Conservation (phyloP, 2,113 vertebrate genomes). For the Amblyopsis rosae region DNA sequence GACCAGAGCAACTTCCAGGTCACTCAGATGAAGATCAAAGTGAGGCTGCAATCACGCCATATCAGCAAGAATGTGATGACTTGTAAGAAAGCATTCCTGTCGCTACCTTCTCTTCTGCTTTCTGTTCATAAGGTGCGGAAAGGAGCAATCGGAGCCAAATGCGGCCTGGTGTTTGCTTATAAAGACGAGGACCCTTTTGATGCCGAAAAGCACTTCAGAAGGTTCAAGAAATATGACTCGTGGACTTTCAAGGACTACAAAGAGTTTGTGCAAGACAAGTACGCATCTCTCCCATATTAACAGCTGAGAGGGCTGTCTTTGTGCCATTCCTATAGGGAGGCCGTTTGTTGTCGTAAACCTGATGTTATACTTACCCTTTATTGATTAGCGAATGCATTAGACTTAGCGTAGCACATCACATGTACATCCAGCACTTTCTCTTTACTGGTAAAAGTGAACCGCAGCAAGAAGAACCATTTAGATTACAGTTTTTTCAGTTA, state of each 20-base stretch:
- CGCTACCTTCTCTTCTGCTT: background rate
- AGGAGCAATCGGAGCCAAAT: constrained; percentile 94
- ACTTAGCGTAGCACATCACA: too few relatives aligned
- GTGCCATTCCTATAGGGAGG: background rate
- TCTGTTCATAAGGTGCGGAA: constrained; percentile 83
- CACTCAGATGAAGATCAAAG: constrained; percentile 94
- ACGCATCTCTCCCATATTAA: constrained; percentile 29
- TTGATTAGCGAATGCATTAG: too few relatives aligned
- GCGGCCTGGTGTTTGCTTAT: constrained; percentile 92
- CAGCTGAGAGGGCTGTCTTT: background rate
- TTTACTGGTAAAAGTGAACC: too few relatives aligned
- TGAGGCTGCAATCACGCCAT: constrained; percentile 57
- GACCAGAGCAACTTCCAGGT: constrained; percentile 91
- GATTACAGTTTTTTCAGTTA: too few relatives aligned
- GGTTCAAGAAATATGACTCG: constrained; percentile 86
- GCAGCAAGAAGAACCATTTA: too few relatives aligned
- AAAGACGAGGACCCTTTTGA: constrained; percentile 83
- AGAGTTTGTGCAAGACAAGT: constrained; percentile 89
- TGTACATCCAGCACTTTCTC: too few relatives aligned
- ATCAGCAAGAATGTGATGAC: background rate
- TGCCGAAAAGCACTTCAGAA: constrained; percentile 90
- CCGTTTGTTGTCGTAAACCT: background rate
- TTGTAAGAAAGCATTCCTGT: background rate
- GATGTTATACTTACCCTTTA: too few relatives aligned
- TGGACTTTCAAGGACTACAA: constrained; percentile 91